Evolutionary conservation across 1,140 invertebrate species (phyloP), one percentile per base, ranked within the genome.

Genomic region (Elysia chlorotica): DNA sequence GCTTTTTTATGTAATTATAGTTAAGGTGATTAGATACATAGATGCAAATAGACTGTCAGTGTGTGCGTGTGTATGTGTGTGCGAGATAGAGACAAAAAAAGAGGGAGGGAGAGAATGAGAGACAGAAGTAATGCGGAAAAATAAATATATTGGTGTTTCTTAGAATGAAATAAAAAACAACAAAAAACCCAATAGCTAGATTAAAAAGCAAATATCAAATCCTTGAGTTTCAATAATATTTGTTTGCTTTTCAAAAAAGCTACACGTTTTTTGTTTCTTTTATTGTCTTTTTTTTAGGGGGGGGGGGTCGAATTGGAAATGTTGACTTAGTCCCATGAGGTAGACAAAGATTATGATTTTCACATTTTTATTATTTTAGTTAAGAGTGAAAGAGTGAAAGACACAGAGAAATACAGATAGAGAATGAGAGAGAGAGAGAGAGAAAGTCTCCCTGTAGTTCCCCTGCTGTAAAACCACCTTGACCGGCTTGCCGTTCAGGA

Each of bases 361-460:
- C 10, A 48, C 41, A 48, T 48, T 48, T 48, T 48, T 48, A 48
- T n/a, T 14, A 48, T 48, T 48, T 48, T 10, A 48, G 54, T n/a
- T 4, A 10, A 63, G n/a, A 63, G 61, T 31, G n/a, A 63, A 31
- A 35, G n/a, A 63, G 61, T 31, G 25, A 63, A 31, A 63, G n/a
- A 63, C 25, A 63, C 61, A 63, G 61, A 63, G 61, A 63, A 17
- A 63, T 25, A 63, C 61, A 63, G 61, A 63, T 31, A 63, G 61
- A 35, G 25, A 63, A 31, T 21, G 25, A 63, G 61, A 63, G 6
- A 14, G 61, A 63, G 6, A 28, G 56, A 59, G 6, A 63, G 61
- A 31, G 17, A 68, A 68, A 5, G 66, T 33, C 53, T 68, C 66
- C 14, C 36, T 53, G 33, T 54, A 57, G 10, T 31, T 54, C 2